These are phyloP conservation scores for Hypselothyrea guttata DNA, from an alignment of 2,888 invertebrate species.

Conservation along the genomic window DNA sequence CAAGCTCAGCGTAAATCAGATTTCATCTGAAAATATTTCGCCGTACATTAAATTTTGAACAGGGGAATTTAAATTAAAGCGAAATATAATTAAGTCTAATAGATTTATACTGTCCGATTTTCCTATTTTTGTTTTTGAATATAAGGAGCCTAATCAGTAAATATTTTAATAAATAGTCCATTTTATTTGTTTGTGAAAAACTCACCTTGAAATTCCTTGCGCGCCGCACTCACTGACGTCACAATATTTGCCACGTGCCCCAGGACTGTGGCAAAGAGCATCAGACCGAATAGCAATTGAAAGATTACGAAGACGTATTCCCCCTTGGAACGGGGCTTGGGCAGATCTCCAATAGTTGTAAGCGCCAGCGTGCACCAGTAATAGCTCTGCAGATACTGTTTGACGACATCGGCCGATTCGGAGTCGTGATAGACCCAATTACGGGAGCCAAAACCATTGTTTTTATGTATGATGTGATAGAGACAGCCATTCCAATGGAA, in stretches of 20 bases:
- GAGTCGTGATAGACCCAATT: conserved; percentile 95
- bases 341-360: conserved; percentile 96
- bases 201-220: conserved; percentile 98
- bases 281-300: conserved; percentile 95
- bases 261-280: conserved; percentile 97
- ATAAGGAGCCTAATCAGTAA: too few relatives aligned
- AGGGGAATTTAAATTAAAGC: too few relatives aligned
- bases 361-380: conserved; percentile 99
- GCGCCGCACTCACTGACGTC: conserved; percentile 97
- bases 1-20: too few relatives aligned
- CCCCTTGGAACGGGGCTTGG: conserved; percentile 94
- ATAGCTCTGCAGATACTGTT: conserved; percentile 98
- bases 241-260: conserved; percentile 99
- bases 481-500: conserved; percentile 99
- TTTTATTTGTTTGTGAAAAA: too few relatives aligned
- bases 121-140: too few relatives aligned
- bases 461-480: conserved; percentile 97
- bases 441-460: conserved; percentile 96
- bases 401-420: conserved; percentile 93
- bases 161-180: too few relatives aligned
- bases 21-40: too few relatives aligned
- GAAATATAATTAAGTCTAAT: too few relatives aligned
- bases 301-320: conserved; percentile 98
- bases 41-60: too few relatives aligned
- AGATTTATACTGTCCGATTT: too few relatives aligned